Base-by-base conservation (phyloP, 2,113 vertebrate genomes). In the Tonatia bakeri region DNA sequence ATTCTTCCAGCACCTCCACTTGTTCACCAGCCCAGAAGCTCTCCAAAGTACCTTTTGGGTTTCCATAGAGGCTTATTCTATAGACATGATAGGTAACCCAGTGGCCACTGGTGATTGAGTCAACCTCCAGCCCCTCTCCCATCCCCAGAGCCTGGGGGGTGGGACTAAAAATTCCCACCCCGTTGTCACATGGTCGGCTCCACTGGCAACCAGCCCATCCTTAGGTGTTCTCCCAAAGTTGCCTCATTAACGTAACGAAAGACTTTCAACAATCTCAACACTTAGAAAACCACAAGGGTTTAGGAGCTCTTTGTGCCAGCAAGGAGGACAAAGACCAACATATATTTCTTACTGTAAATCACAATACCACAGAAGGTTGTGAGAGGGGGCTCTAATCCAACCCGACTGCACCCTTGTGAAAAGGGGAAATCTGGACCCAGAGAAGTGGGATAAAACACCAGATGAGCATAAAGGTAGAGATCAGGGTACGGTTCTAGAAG, bases 401-500 rank as follows among this genome's bases (percentile, higher is more conserved):
- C 33, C 61, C 43, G 40, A 20, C 10, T 20, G 1, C 36, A 43
- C 28, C 33, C 20, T 91, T 88, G 56, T 47, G 82, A 79, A 90
- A 73, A 10, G 7, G 8, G 3, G 17, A 40, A 36, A 64, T 24
- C 11, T 52, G 33, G 24, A 67, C 43, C 72, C 5, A 79, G 45
- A 90, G 45, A 73, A 24, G 72, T 0, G 1, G 40, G 5, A 15
- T 47, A 64, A 50, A 76, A 64, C 0, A 4, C 11, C 54, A 17
- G 8, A 4, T 33, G 33, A 47, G 14, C 4, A 4, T 0, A 15
- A 85, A 87, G 50, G 5, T 2, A 76, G 79, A 61, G 52, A 47
- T 4, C 4, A 52, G 45, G n/a, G 5, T 40, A 64, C 0, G 0
- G 0, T 2, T 24, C 36, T 24, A 77, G 8, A 77, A 84, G 50